A percentile compares a stretch with the other conserved stretches of the same genome.
These are phyloP conservation scores for Chalcis sispes DNA, from an alignment of 2,888 invertebrate genomes.

Conservation along the genomic window DNA sequence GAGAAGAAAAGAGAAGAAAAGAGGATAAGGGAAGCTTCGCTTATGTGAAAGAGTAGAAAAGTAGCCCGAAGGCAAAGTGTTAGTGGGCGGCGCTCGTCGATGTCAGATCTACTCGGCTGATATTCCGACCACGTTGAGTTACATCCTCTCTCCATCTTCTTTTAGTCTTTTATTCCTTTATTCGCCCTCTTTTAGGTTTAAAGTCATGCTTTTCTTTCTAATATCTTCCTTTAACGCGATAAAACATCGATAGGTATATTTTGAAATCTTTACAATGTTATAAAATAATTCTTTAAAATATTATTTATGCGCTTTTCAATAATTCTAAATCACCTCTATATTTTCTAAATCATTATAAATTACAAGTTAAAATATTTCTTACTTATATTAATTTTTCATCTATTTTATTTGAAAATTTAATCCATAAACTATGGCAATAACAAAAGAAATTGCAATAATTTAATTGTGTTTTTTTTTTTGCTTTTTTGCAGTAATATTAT, in stretches of 20 bases:
- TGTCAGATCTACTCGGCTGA: constrained; percentile 69
- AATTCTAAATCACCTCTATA: too few relatives aligned
- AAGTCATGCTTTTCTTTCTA: constrained; percentile 27
- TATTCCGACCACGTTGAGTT: constrained; percentile 67
- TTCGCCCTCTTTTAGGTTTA: constrained; percentile 42
- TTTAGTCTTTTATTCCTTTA: constrained; percentile 23
- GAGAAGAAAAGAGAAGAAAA: not conserved
- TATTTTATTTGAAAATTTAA: too few relatives aligned
- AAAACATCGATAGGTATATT: not conserved
- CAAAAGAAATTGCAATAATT: too few relatives aligned
- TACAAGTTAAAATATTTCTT: too few relatives aligned
- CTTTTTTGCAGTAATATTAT: too few relatives aligned
- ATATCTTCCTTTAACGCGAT: constrained; percentile 42
- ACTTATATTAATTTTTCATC: too few relatives aligned
- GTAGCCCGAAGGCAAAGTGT: constrained; percentile 53
- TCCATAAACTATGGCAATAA: too few relatives aligned
- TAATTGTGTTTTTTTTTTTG: too few relatives aligned
- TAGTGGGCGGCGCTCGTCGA: constrained; percentile 67
- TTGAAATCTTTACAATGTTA: constrained; percentile 4
- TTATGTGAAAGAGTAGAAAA: constrained; percentile 39
- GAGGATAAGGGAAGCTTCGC: not conserved
- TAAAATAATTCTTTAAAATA: not conserved
- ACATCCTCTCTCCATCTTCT: constrained; percentile 59
- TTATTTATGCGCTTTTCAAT: too few relatives aligned
- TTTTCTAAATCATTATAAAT: too few relatives aligned